phyloP scores from a whole-genome alignment of 2,113 vertebrate genomes.

The Mellivora capensis region DNA sequence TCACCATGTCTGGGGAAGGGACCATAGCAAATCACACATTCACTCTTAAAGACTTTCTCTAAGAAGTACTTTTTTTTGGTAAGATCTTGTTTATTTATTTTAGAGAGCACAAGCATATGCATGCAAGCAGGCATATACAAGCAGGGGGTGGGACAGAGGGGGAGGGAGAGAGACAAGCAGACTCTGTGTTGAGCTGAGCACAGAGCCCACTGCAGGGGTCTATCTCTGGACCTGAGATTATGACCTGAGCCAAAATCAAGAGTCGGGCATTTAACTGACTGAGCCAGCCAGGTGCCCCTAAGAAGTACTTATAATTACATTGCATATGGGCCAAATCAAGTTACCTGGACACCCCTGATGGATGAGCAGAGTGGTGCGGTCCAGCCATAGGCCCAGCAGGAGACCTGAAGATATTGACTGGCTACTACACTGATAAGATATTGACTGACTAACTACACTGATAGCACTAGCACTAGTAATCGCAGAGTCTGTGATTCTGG shows the following conservation, averaged over 20 bases:
- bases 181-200: not conserved
- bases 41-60: not conserved
- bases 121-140: too few relatives aligned
- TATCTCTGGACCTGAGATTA: not conserved
- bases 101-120: not conserved
- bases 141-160: too few relatives aligned
- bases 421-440: not conserved
- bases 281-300: not conserved
- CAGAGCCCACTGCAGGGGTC: not conserved
- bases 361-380: not conserved
- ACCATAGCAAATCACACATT: not conserved
- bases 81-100: not conserved
- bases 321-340: not conserved
- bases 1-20: not conserved
- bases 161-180: not conserved
- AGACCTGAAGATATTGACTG: not conserved
- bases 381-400: not conserved
- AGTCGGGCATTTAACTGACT: not conserved
- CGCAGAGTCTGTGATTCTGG: not conserved
- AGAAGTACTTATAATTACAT: not conserved
- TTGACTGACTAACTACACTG: not conserved
- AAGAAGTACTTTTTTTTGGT: not conserved
- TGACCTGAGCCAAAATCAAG: not conserved
- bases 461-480: not conserved
- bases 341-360: not conserved